Evolutionary conservation across 2,797 vertebrate species (phyloP).

Genomic region (Myiotriccus ornatus): DNA sequence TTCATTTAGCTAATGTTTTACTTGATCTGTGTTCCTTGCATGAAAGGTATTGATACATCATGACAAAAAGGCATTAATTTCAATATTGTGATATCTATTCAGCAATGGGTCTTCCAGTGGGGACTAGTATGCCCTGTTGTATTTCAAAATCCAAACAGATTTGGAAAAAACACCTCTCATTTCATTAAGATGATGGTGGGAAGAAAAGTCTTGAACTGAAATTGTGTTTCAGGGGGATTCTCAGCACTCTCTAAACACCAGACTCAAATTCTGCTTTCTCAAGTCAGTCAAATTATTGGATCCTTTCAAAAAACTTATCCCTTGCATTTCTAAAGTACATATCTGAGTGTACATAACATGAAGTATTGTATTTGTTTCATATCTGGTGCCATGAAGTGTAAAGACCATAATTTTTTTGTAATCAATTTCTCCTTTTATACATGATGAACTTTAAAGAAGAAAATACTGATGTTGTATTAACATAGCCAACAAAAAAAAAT

Average conservation of each 20-base stretch:
- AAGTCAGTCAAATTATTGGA: not conserved
- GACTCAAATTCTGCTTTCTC: not conserved
- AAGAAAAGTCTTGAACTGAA: not conserved
- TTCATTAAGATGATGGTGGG: not conserved
- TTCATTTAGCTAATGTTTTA: constrained; percentile 30
- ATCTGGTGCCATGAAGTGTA: not conserved
- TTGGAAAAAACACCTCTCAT: not conserved
- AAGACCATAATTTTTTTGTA: not conserved
- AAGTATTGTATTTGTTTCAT: not conserved
- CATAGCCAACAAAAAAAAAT: not conserved
- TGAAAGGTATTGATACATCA: not conserved
- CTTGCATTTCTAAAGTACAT: not conserved
- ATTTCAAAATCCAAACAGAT: not conserved
- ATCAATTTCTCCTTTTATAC: not conserved
- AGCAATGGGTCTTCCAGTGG: not conserved
- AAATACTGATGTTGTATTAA: not conserved
- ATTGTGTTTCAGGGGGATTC: not conserved
- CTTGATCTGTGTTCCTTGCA: not conserved
- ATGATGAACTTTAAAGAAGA: not conserved
- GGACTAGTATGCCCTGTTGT: not conserved
- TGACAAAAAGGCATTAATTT: not conserved
- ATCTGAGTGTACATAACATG: not conserved
- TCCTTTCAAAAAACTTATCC: not conserved
- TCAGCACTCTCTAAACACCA: not conserved
- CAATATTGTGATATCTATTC: not conserved